These are phyloP conservation scores for Tetranychus truncatus DNA, from an alignment of 2,888 invertebrate genomes.

Conservation along the genomic window DNA sequence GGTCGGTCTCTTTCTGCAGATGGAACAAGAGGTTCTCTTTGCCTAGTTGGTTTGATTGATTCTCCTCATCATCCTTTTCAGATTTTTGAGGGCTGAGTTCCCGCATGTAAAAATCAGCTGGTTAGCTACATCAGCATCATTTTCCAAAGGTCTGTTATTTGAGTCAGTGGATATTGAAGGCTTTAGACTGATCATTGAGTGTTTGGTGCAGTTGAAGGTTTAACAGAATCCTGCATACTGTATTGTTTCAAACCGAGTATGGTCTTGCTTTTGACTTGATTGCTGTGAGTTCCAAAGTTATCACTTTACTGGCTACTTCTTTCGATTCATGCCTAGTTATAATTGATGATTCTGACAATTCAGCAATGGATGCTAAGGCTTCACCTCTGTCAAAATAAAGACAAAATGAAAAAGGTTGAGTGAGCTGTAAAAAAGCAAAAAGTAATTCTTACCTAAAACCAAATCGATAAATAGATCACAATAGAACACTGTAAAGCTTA, in stretches of 20 bases:
- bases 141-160: neutral
- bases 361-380: conserved; percentile 84
- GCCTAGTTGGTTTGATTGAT: neutral
- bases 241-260: conserved; percentile 25
- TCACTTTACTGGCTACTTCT: conserved; percentile 53
- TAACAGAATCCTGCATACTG: neutral
- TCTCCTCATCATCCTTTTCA: neutral
- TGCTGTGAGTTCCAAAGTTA: conserved; percentile 45
- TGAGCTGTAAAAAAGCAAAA: neutral
- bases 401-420: neutral
- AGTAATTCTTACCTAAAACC: conserved; percentile 37
- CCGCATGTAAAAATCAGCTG: neutral
- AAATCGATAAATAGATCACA: too few species aligned
- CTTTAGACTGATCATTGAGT: neutral
- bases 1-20: neutral
- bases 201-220: neutral
- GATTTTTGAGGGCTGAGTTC: neutral
- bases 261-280: conserved; percentile 54
- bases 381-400: conserved; percentile 61
- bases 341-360: conserved; percentile 53
- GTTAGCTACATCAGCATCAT: neutral
- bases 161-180: neutral
- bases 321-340: conserved; percentile 51
- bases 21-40: neutral
- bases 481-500: conserved; percentile 60